phyloP scores from a whole-genome alignment of 2,888 invertebrate genomes.

The Cylindroiulus punctatus region DNA sequence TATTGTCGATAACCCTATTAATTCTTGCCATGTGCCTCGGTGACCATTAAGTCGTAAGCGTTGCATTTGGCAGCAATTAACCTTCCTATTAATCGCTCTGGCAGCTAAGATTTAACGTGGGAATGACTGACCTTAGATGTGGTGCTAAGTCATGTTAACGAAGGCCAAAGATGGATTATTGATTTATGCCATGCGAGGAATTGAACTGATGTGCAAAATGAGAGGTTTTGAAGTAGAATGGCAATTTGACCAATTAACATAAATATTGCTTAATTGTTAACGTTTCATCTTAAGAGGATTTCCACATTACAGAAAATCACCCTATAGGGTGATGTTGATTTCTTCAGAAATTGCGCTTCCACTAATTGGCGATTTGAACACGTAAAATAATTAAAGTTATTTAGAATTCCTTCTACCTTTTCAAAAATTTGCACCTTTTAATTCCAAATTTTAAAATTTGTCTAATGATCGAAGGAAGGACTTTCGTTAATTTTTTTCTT shows the following conservation, averaged over 20 bases:
- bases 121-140: slow-evolving; percentile 11
- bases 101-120: not conserved
- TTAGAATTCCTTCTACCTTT: too few relatives aligned
- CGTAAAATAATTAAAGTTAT: too few relatives aligned
- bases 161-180: slow-evolving; percentile 25
- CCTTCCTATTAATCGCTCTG: slow-evolving; percentile 36
- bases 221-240: not conserved
- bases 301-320: too few relatives aligned
- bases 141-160: not conserved
- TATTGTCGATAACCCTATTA: slow-evolving; percentile 17
- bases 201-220: not conserved
- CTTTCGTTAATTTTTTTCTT: too few relatives aligned
- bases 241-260: not conserved
- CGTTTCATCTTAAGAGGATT: too few relatives aligned
- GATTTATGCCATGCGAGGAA: slow-evolving; percentile 12
- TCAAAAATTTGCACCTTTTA: too few relatives aligned
- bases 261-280: not conserved
- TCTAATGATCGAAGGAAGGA: too few relatives aligned
- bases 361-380: too few relatives aligned
- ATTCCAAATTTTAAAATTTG: too few relatives aligned
- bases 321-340: too few relatives aligned
- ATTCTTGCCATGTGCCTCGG: slow-evolving; percentile 22
- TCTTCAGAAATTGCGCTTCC: too few relatives aligned
- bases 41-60: slow-evolving; percentile 43
- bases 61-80: slow-evolving; percentile 36